Evolutionary conservation across 2,888 invertebrate species (phyloP).

Genomic region (Phengaris alcon): DNA sequence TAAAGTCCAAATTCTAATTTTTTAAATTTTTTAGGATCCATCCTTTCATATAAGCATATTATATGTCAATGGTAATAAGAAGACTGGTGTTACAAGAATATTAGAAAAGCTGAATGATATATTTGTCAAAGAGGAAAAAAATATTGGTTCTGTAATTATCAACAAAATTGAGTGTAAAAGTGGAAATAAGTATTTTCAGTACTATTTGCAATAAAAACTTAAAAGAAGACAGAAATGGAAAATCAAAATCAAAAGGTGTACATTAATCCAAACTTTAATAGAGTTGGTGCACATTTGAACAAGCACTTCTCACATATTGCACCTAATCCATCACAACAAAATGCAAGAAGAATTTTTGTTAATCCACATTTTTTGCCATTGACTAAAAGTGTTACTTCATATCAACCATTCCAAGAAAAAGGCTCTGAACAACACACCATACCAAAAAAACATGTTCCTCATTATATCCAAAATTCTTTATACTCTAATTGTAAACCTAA

Average conservation of each 20-base stretch:
- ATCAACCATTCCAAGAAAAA: slow-evolving; percentile 2
- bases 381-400: slow-evolving; percentile 29
- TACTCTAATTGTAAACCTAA: not conserved
- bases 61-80: slow-evolving; percentile 87
- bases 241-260: slow-evolving; percentile 54
- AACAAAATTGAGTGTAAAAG: slow-evolving; percentile 83
- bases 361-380: slow-evolving; percentile 68
- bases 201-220: slow-evolving; percentile 55
- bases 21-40: slow-evolving; percentile 82
- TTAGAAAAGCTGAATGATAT: slow-evolving; percentile 72
- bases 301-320: slow-evolving; percentile 17
- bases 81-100: slow-evolving; percentile 64
- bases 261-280: slow-evolving; percentile 69
- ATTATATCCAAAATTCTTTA: not conserved
- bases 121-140: slow-evolving; percentile 53
- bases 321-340: not conserved
- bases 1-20: not conserved
- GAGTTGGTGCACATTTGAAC: slow-evolving; percentile 33
- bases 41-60: slow-evolving; percentile 91
- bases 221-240: slow-evolving; percentile 37
- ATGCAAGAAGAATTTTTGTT: slow-evolving; percentile 62
- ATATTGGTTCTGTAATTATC: slow-evolving; percentile 71
- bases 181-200: slow-evolving; percentile 86
- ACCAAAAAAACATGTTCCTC: not conserved
- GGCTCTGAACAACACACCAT: not conserved